These are phyloP conservation scores for Cyclina sinensis DNA, from an alignment of 1,140 invertebrate genomes.

Conservation along the genomic window DNA sequence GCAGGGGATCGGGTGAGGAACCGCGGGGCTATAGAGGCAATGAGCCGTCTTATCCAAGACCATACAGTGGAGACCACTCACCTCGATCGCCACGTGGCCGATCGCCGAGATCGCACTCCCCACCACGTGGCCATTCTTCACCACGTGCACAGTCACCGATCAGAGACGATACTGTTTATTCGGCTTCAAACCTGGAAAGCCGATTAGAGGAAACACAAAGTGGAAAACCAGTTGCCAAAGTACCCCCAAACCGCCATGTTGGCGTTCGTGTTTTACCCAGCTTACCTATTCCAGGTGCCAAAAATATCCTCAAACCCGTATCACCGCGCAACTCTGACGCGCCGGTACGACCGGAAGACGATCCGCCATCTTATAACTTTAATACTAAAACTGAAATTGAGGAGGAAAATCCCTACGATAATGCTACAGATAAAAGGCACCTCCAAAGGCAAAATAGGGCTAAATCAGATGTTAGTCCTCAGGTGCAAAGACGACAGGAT, in stretches of 20 bases:
- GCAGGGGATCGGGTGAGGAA: neutral
- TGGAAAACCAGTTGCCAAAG: slow-evolving; percentile 78
- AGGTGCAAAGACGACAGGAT: neutral
- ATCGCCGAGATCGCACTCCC: slow-evolving; percentile 21
- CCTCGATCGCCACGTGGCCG: neutral
- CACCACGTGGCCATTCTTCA: slow-evolving; percentile 18
- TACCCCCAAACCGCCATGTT: slow-evolving; percentile 75
- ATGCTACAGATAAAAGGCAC: neutral
- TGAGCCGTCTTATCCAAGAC: slow-evolving; percentile 8
- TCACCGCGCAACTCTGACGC: slow-evolving; percentile 15
- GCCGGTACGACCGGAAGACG: neutral
- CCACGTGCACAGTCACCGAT: slow-evolving; percentile 32
- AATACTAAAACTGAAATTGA: slow-evolving; percentile 2
- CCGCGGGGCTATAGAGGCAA: neutral
- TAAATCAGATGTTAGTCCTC: slow-evolving; percentile 36
- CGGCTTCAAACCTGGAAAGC: slow-evolving; percentile 77
- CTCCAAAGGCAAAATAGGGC: neutral
- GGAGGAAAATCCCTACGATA: slow-evolving; percentile 42
- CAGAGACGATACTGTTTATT: slow-evolving; percentile 64
- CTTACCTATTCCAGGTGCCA: slow-evolving; percentile 55
- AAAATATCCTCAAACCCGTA: slow-evolving; percentile 57
- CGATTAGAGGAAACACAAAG: slow-evolving; percentile 29
- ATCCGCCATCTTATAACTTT: slow-evolving; percentile 58
- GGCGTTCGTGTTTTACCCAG: slow-evolving; percentile 71
- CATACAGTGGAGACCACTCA: neutral